These are phyloP conservation scores for Columba janthina DNA, from an alignment of 2,113 vertebrate genomes.

Conservation along the genomic window DNA sequence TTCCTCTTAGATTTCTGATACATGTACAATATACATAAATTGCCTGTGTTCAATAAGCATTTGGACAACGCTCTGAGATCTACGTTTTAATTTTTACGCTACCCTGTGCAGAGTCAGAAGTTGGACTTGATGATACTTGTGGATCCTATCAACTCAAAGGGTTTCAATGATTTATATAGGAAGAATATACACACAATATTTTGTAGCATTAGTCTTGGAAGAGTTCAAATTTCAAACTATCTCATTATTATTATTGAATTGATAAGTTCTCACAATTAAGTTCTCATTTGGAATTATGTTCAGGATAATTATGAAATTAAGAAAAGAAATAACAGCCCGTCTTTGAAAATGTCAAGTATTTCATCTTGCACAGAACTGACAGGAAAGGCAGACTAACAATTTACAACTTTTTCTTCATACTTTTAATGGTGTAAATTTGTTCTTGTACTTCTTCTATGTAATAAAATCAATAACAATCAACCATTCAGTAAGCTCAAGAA, in stretches of 20 bases:
- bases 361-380: not conserved
- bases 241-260: not conserved
- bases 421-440: not conserved
- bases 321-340: not conserved
- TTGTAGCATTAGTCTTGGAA: not conserved
- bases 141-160: not conserved
- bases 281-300: not conserved
- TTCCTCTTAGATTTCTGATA: not conserved
- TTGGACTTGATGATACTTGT: not conserved
- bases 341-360: not conserved
- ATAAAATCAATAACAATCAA: not conserved
- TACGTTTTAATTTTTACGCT: not conserved
- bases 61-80: not conserved
- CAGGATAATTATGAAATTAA: not conserved
- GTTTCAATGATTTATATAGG: not conserved
- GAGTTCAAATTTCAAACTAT: not conserved
- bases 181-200: not conserved
- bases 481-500: not conserved
- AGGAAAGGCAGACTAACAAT: not conserved
- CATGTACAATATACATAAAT: not conserved
- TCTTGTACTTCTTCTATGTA: not conserved
- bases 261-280: not conserved
- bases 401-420: not conserved
- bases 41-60: not conserved
- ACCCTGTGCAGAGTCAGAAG: not conserved